A percentile compares a stretch with the other conserved stretches of the same genome.
These are phyloP conservation scores for Grantiella picta DNA, from an alignment of 2,113 vertebrate genomes.

Conservation along the genomic window DNA sequence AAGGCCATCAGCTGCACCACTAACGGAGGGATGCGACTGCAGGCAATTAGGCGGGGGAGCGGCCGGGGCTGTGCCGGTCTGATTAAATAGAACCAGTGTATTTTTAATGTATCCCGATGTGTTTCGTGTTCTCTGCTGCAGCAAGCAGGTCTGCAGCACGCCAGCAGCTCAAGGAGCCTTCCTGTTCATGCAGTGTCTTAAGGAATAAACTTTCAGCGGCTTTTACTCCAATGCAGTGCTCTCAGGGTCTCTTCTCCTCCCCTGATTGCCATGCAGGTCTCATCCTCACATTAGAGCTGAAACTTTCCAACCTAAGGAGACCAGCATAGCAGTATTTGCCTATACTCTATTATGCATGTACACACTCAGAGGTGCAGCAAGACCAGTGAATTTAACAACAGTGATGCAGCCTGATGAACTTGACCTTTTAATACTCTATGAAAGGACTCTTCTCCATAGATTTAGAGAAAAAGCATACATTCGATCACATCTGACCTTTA, in stretches of 20 bases:
- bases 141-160: background rate
- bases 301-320: conserved; percentile 14
- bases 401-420: background rate
- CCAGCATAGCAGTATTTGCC: background rate
- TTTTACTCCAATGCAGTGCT: background rate
- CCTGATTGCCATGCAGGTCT: conserved; percentile 4
- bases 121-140: background rate
- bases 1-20: background rate
- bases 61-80: rapidly evolving
- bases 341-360: background rate
- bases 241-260: background rate
- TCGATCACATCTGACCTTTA: background rate
- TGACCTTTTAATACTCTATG: background rate
- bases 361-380: background rate
- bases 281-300: background rate
- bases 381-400: background rate
- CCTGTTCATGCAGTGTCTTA: background rate
- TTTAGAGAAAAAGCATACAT: background rate
- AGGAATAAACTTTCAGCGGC: background rate
- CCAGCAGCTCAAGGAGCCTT: background rate
- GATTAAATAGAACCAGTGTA: background rate
- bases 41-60: background rate
- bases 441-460: background rate
- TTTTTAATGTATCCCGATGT: background rate
- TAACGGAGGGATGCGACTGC: background rate